Base-by-base conservation (phyloP, 2,888 invertebrate species). In the Tineola bisselliella region DNA sequence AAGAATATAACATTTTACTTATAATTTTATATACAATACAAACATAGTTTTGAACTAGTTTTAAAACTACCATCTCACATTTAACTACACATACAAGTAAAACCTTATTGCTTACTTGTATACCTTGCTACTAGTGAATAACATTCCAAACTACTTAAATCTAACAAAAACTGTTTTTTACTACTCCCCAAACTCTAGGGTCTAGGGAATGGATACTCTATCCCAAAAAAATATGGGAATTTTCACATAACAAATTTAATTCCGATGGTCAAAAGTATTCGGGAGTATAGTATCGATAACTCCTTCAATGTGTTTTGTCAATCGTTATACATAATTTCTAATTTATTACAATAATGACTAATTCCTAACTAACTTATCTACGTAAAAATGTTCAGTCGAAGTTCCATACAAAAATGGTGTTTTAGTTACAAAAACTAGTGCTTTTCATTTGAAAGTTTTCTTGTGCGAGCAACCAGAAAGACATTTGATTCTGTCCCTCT, bases 41-140 rank as follows among this genome's bases (percentile, higher is more conserved):
- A n/a, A 71, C 77, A 77, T 84, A 86, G 83, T 84, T 87, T 87
- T 86, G 87, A 86, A 87, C 87, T 86, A 87, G 80, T 81, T 81
- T 78, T 87, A 87, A 87, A 86, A 86, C 87, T 87, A 86, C 84
- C 76, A 75, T 80, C 77, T 77, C 73, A 69, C 73, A 70, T 13
- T 3, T 48, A 48, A 38, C 38, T 38, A 38, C 38, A 38, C 38
- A 38, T 38, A 38, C 38, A 25, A 25, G 13, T 44, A 5, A 15
- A 13, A 25, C 44, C 44, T 13, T 44, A 15, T 44, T n/a, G 13
- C 3, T n/a, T n/a, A n/a, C n/a, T n/a, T n/a, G n/a, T n/a, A n/a
- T n/a, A n/a, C n/a, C n/a, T n/a, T n/a, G n/a, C n/a, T n/a, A n/a
- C n/a, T n/a, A n/a, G n/a, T n/a, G 6, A 31, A 31, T 31, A 31